A percentile compares a stretch with the other conserved stretches of the same genome.
phyloP scores from a whole-genome alignment of 2,113 vertebrate species.

The Heterotilapia buettikoferi region DNA sequence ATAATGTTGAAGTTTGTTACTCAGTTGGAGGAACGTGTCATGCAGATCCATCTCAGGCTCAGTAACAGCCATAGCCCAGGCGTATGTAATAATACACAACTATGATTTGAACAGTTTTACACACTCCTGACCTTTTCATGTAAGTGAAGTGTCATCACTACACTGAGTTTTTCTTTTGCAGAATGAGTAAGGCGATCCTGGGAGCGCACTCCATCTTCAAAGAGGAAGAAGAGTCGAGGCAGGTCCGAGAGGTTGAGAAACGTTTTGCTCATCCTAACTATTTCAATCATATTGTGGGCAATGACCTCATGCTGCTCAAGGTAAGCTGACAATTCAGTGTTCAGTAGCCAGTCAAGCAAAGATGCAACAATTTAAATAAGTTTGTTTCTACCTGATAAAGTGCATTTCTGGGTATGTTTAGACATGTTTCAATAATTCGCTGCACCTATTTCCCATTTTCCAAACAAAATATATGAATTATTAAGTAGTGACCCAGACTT shows the following conservation, averaged over 20 bases:
- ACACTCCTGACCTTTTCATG: accelerated
- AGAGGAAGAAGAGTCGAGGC: neutral
- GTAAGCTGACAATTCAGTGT: conserved; percentile 5
- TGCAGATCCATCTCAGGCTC: neutral
- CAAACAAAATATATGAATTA: neutral
- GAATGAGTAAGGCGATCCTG: conserved; percentile 23
- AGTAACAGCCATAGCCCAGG: neutral
- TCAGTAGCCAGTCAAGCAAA: neutral
- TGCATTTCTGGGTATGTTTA: neutral
- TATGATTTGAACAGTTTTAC: neutral
- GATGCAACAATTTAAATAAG: neutral
- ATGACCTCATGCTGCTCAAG: conserved; percentile 60
- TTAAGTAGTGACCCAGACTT: neutral
- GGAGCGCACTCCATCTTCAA: conserved; percentile 36
- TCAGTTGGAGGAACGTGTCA: neutral
- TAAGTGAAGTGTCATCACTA: neutral
- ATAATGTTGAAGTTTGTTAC: neutral
- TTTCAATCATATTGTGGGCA: neutral
- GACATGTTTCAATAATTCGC: accelerated
- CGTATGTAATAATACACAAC: neutral
- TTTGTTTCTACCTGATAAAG: neutral
- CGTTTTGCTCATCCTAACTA: conserved; percentile 26
- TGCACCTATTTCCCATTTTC: neutral
- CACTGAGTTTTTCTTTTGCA: neutral
- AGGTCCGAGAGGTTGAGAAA: neutral